Percentiles rank a stretch among this genome's conserved stretches.
Conservation (phyloP, 2,113 vertebrate species). For the Bettongia penicillata region DNA sequence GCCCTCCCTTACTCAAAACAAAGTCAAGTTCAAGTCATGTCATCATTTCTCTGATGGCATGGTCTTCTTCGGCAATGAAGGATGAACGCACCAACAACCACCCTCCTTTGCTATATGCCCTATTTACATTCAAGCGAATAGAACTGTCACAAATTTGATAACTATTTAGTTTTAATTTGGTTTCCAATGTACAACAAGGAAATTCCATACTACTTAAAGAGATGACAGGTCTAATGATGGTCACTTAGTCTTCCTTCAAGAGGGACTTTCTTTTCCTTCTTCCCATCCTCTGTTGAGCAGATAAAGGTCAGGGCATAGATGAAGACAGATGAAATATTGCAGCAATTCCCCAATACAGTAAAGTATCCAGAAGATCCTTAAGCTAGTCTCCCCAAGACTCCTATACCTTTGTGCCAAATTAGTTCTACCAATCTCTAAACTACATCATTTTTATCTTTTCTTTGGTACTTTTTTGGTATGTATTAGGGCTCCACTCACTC, state of each 20-base stretch:
- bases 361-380: not conserved
- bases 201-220: not conserved
- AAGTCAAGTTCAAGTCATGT: too few relatives aligned
- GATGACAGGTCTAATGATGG: not conserved
- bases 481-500: too few relatives aligned
- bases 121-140: not conserved
- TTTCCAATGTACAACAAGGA: not conserved
- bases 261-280: not conserved
- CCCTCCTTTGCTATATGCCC: not conserved
- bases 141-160: not conserved
- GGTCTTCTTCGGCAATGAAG: too few relatives aligned
- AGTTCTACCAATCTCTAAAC: not conserved
- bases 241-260: not conserved
- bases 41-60: too few relatives aligned
- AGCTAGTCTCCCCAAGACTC: not conserved
- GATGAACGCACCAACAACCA: too few relatives aligned
- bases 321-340: not conserved
- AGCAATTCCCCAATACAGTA: not conserved
- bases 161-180: not conserved
- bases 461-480: too few relatives aligned
- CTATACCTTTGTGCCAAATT: not conserved
- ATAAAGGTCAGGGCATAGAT: not conserved
- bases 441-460: not conserved
- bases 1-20: too few relatives aligned
- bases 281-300: not conserved